Conservation (phyloP, 1,140 invertebrate genomes). For the Lysiphlebus fabarum region DNA sequence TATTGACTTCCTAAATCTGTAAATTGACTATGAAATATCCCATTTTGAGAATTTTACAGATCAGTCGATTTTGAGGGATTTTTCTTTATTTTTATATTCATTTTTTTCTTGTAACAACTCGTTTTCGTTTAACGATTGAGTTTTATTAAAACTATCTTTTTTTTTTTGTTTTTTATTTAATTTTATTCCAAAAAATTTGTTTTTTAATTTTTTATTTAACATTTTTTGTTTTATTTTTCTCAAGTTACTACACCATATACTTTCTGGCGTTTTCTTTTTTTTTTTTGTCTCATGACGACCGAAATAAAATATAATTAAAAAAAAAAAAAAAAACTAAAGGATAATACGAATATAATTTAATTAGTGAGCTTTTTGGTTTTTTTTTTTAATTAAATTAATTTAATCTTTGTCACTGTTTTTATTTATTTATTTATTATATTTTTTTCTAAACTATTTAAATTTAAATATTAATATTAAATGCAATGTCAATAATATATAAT, state of each 20-base stretch:
- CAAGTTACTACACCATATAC: no score
- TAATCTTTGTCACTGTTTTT: no score
- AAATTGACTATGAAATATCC: conserved; percentile 55
- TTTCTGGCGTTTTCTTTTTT: no score
- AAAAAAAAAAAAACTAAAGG: no score
- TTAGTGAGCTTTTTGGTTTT: no score
- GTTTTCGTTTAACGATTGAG: conserved; percentile 5
- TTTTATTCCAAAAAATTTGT: neutral
- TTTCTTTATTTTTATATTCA: neutral
- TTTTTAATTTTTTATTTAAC: conserved; percentile 5
- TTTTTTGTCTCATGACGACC: no score
- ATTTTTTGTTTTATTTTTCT: no score
- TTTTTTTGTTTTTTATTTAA: no score
- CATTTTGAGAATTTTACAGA: conserved; percentile 50
- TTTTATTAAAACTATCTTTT: neutral
- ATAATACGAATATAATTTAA: no score
- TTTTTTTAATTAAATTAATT: no score
- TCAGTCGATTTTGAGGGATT: conserved; percentile 40
- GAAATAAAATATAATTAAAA: no score
- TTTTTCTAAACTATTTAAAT: conserved; percentile 8
- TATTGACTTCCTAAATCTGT: conserved; percentile 40
- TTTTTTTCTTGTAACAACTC: conserved; percentile 7
- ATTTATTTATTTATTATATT: no score
- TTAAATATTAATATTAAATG: conserved; percentile 11
- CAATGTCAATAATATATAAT: conserved; percentile 21